Evolutionary conservation across 64 coral and sea anemone species (phyloP).

Genomic region (Pachyseris speciosa): DNA sequence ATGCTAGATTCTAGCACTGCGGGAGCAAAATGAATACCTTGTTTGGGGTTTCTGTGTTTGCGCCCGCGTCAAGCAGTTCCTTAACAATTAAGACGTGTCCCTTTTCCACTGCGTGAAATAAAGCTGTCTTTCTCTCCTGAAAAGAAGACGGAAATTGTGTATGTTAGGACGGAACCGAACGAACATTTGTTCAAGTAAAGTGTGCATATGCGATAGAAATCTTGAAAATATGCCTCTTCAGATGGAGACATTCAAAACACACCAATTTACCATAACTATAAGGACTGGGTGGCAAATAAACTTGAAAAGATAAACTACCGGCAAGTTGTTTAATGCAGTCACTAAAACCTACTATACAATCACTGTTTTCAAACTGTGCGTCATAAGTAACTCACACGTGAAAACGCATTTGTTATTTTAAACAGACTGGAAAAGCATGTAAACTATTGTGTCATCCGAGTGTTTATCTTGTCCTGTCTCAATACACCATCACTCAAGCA

Average conservation of each 20-base stretch:
- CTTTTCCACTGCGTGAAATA: slow-evolving; percentile 93
- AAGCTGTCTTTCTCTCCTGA: slow-evolving; percentile 92
- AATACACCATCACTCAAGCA: neutral
- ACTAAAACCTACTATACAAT: neutral
- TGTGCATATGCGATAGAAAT: neutral
- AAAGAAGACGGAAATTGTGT: neutral
- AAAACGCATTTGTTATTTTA: no score
- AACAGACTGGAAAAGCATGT: neutral
- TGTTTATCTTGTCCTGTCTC: neutral
- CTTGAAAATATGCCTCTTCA: neutral
- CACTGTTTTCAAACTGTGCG: neutral
- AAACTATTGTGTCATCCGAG: neutral
- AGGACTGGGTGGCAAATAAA: neutral
- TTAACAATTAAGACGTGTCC: slow-evolving; percentile 84
- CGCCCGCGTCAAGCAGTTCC: slow-evolving; percentile 86
- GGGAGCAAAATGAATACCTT: slow-evolving; percentile 76
- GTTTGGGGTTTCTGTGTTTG: slow-evolving; percentile 86
- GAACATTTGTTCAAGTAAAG: neutral
- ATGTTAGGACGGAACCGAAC: neutral
- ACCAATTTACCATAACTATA: neutral
- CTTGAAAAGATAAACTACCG: neutral
- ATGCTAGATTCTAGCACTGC: neutral
- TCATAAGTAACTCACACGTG: neutral
- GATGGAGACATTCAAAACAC: neutral
- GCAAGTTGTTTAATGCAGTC: neutral